A percentile compares a stretch with the other conserved stretches of the same genome.
phyloP scores from a whole-genome alignment of 2,888 invertebrate species.

The Chrysolina americana region DNA sequence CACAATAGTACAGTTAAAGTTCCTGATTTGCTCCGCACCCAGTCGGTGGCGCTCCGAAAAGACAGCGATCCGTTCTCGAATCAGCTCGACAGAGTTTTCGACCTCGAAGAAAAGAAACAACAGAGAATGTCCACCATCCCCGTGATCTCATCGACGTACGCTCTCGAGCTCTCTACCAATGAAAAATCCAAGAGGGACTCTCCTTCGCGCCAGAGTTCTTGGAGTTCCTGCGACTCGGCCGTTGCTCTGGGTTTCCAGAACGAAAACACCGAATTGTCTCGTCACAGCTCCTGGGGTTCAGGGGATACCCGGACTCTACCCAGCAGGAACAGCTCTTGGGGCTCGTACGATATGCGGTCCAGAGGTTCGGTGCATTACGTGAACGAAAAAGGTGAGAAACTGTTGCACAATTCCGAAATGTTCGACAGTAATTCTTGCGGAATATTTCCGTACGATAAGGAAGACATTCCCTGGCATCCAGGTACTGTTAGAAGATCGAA shows the following conservation, averaged over 20 bases:
- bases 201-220: slow-evolving; percentile 81
- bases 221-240: slow-evolving; percentile 85
- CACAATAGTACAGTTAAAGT: slow-evolving; percentile 62
- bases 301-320: slow-evolving; percentile 78
- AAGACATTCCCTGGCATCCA: slow-evolving; percentile 77
- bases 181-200: slow-evolving; percentile 68
- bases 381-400: slow-evolving; percentile 64
- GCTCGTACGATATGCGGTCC: slow-evolving; percentile 78
- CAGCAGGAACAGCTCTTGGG: slow-evolving; percentile 81
- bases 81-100: slow-evolving; percentile 80
- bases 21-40: slow-evolving; percentile 55
- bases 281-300: slow-evolving; percentile 89
- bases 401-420: slow-evolving; percentile 54
- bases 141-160: slow-evolving; percentile 64
- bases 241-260: slow-evolving; percentile 75
- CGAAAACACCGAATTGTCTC: slow-evolving; percentile 76
- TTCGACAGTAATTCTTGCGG: slow-evolving; percentile 67
- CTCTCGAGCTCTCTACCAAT: slow-evolving; percentile 55
- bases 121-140: slow-evolving; percentile 64
- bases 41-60: slow-evolving; percentile 63
- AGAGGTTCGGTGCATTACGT: slow-evolving; percentile 62
- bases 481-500: slow-evolving; percentile 82
- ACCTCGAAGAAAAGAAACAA: slow-evolving; percentile 75
- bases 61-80: slow-evolving; percentile 79
- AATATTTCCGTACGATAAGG: slow-evolving; percentile 74